A percentile compares a stretch with the other conserved stretches of the same genome.
Conservation (phyloP, 2,888 invertebrate genomes). For the Tromatobia lineatoria region DNA sequence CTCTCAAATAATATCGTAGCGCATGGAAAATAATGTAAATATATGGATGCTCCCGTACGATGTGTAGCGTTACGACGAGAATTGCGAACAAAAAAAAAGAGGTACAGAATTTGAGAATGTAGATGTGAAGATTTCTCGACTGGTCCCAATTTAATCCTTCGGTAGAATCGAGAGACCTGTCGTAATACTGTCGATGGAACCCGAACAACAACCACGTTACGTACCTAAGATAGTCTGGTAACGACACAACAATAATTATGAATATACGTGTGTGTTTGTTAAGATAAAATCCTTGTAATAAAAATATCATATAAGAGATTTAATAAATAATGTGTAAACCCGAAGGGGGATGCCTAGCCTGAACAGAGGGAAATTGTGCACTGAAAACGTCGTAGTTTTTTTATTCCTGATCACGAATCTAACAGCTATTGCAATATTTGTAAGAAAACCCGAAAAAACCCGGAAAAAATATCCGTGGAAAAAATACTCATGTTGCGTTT, state of each 20-base stretch:
- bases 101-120: constrained; percentile 31
- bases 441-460: too few relatives aligned
- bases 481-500: too few relatives aligned
- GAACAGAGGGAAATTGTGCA: constrained; percentile 7
- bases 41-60: constrained; percentile 9
- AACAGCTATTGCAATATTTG: too few relatives aligned
- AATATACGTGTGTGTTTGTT: constrained; percentile 76
- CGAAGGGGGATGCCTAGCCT: constrained; percentile 2
- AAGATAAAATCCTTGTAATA: constrained; percentile 80
- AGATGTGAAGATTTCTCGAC: constrained; percentile 23
- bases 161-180: constrained; percentile 46
- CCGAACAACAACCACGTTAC: constrained; percentile 21
- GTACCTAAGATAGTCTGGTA: constrained; percentile 67
- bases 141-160: constrained; percentile 31
- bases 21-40: constrained; percentile 20
- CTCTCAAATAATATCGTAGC: not conserved
- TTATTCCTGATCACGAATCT: not conserved
- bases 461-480: too few relatives aligned
- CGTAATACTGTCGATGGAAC: constrained; percentile 19
- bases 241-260: constrained; percentile 77
- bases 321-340: constrained; percentile 77
- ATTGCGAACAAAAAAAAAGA: constrained; percentile 7
- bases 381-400: not conserved
- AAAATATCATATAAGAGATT: constrained; percentile 77
- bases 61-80: not conserved